A percentile compares a stretch with the other conserved stretches of the same genome.
Evolutionary conservation across 1,140 invertebrate species (phyloP).

Genomic region (Lucilia sericata): DNA sequence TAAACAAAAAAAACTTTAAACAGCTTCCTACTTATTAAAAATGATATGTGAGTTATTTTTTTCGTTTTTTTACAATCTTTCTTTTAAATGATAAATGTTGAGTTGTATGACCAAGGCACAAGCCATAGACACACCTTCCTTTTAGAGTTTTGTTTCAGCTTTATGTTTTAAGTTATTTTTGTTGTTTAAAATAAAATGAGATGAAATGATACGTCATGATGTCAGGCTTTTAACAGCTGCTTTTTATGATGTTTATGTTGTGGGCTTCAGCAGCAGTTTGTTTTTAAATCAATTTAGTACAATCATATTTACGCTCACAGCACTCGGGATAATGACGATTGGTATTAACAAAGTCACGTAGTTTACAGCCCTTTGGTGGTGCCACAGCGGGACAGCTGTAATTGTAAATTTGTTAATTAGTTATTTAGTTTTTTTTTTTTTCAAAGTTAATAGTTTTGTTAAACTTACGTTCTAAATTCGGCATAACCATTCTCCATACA

Average conservation of each 20-base stretch:
- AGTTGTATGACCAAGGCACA: too few species aligned
- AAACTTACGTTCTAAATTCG: constrained; percentile 54
- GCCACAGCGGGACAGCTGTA: constrained; percentile 53
- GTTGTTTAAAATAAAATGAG: too few species aligned
- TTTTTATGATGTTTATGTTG: constrained; percentile 11
- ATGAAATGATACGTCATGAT: too few species aligned
- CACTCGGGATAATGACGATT: constrained; percentile 59
- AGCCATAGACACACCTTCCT: constrained; percentile 13
- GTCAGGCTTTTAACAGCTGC: not conserved
- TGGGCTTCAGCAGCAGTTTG: not conserved
- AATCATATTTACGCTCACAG: constrained; percentile 61
- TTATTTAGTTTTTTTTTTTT: not conserved
- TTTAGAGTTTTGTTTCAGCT: not conserved
- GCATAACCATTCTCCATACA: constrained; percentile 54
- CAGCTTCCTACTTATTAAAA: constrained; percentile 26
- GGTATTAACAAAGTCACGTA: constrained; percentile 61
- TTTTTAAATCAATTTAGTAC: constrained; percentile 55
- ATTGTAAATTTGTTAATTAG: not conserved
- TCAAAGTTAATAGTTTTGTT: not conserved
- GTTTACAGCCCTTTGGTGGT: constrained; percentile 62
- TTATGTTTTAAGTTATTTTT: too few species aligned
- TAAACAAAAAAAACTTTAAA: not conserved
- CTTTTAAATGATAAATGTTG: not conserved
- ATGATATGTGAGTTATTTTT: not conserved
- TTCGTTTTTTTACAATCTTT: not conserved